These are phyloP conservation scores for Zonitis immaculata DNA, from an alignment of 2,888 invertebrate species.

Conservation along the genomic window DNA sequence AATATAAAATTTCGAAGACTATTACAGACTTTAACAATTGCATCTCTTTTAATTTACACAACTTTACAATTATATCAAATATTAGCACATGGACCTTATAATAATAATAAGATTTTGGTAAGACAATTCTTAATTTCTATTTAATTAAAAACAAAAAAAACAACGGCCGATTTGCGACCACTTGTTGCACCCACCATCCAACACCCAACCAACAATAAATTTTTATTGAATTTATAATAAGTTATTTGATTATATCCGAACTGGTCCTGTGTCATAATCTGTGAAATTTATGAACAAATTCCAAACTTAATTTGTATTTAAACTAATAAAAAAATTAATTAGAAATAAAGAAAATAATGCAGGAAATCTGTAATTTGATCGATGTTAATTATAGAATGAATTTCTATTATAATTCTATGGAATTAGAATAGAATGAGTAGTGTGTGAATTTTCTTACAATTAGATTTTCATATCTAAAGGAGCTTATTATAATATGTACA, in stretches of 20 bases:
- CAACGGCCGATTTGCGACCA: neutral
- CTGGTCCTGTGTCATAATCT: neutral
- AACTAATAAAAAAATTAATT: neutral
- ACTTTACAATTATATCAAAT: slow-evolving; percentile 44
- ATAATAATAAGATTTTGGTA: neutral
- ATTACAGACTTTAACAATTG: slow-evolving; percentile 42
- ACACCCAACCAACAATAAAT: too few species aligned
- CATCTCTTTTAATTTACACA: slow-evolving; percentile 41
- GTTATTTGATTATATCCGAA: too few species aligned
- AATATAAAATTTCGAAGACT: slow-evolving; percentile 39
- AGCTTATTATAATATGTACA: too few species aligned
- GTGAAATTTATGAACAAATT: neutral
- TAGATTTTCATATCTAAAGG: too few species aligned
- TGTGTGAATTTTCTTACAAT: neutral
- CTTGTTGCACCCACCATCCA: neutral
- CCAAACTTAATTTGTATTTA: neutral
- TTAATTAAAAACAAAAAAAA: too few species aligned
- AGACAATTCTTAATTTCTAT: neutral
- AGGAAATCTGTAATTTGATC: neutral
- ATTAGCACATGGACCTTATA: slow-evolving; percentile 34
- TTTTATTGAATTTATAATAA: too few species aligned
- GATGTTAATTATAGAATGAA: too few species aligned
- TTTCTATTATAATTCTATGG: neutral
- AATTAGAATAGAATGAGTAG: neutral
- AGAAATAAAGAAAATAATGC: neutral